Conservation (phyloP, 2,888 invertebrate species). For the Lithophane ornitopus region DNA sequence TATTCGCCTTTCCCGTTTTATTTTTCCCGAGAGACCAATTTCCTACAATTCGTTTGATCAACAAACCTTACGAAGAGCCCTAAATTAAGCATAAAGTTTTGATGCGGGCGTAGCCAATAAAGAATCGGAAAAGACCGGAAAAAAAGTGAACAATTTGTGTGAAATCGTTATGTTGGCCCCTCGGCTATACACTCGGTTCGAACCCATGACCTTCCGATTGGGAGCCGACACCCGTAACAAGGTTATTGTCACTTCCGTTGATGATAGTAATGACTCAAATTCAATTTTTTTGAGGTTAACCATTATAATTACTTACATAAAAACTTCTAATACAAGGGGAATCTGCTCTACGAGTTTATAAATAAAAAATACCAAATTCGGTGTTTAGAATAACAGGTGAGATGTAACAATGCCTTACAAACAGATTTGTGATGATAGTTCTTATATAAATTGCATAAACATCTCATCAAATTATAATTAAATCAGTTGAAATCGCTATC, state of each 20-base stretch:
- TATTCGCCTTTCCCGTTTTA: not conserved
- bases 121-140: constrained; percentile 13
- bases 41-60: constrained; percentile 35
- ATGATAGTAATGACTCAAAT: constrained; percentile 27
- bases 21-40: constrained; percentile 10
- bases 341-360: no score
- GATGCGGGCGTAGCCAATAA: constrained; percentile 45
- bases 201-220: constrained; percentile 55
- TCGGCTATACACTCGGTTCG: constrained; percentile 21
- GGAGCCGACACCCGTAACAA: constrained; percentile 52
- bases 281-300: constrained; percentile 21
- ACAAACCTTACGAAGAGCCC: constrained; percentile 32
- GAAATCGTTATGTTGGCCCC: constrained; percentile 45
- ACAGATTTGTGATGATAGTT: not conserved
- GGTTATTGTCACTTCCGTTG: constrained; percentile 64
- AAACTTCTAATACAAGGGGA: not conserved
- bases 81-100: constrained; percentile 44
- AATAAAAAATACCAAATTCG: not conserved
- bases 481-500: constrained; percentile 3
- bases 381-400: not conserved
- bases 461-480: constrained; percentile 19
- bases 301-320: not conserved
- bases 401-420: not conserved
- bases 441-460: constrained; percentile 25
- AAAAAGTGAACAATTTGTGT: constrained; percentile 32